phyloP scores from a whole-genome alignment of 2,888 invertebrate species.

The Temnothorax unifasciatus region DNA sequence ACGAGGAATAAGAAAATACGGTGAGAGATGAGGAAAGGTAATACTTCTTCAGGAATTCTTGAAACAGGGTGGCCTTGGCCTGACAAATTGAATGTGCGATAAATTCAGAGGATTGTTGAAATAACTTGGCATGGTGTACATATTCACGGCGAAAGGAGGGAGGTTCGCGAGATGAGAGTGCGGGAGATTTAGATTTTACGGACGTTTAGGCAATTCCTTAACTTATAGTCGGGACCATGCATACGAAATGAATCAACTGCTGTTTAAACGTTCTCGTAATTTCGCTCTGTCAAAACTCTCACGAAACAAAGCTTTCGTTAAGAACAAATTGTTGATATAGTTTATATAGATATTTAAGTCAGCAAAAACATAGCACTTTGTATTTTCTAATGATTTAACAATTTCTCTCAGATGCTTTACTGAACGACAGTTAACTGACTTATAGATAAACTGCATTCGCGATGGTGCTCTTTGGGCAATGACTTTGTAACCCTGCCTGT shows the following conservation, averaged over 20 bases:
- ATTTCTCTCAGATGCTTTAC: not conserved
- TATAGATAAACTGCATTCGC: slow-evolving; percentile 6
- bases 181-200: slow-evolving; percentile 82
- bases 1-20: slow-evolving; percentile 35
- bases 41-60: slow-evolving; percentile 47
- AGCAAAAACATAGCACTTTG: not conserved
- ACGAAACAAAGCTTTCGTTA: not conserved
- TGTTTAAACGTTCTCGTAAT: slow-evolving; percentile 41
- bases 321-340: not conserved
- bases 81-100: slow-evolving; percentile 84
- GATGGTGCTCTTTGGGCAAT: not conserved
- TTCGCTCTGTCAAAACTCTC: not conserved
- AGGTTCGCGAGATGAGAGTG: slow-evolving; percentile 79
- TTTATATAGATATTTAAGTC: too few species aligned
- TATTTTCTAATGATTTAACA: slow-evolving; percentile 2
- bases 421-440: not conserved
- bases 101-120: slow-evolving; percentile 82
- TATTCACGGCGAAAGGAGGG: slow-evolving; percentile 58
- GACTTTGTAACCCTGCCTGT: not conserved
- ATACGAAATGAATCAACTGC: slow-evolving; percentile 72
- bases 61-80: slow-evolving; percentile 50
- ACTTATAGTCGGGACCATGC: slow-evolving; percentile 77
- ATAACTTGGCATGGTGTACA: slow-evolving; percentile 78
- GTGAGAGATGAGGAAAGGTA: slow-evolving; percentile 38
- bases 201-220: slow-evolving; percentile 81